Percentiles rank a stretch among this genome's conserved stretches.
Evolutionary conservation across 2,888 invertebrate genomes (phyloP).

Genomic region (Crematogaster levior): DNA sequence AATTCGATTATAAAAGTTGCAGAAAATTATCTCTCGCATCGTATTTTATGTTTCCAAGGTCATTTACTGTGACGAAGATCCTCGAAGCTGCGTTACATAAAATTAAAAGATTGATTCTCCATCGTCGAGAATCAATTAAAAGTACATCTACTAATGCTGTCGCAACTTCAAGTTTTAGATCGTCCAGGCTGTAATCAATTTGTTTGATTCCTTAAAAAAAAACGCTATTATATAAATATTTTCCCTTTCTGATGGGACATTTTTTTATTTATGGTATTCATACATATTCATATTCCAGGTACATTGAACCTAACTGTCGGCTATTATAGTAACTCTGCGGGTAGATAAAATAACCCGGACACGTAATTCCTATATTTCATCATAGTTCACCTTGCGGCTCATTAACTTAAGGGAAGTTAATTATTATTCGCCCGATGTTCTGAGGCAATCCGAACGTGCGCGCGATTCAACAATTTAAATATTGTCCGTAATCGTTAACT

Average conservation of each 20-base stretch:
- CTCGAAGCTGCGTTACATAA: not conserved
- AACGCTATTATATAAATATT: not conserved
- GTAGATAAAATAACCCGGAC: conserved; percentile 68
- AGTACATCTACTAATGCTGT: not conserved
- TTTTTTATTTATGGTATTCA: conserved; percentile 21
- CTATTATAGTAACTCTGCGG: conserved; percentile 71
- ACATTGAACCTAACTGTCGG: conserved; percentile 82
- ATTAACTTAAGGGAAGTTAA: conserved; percentile 59
- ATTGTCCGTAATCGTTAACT: conserved; percentile 5
- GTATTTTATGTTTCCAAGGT: conserved; percentile 1
- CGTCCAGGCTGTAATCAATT: not conserved
- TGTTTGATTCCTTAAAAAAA: not conserved
- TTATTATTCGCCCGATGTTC: conserved; percentile 30
- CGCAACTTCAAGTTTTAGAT: not conserved
- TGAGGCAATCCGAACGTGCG: not conserved
- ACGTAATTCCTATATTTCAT: conserved; percentile 45
- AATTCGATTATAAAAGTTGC: not conserved
- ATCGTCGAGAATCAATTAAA: not conserved
- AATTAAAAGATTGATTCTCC: not conserved
- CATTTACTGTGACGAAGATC: not conserved
- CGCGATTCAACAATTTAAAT: conserved; percentile 1
- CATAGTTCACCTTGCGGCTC: conserved; percentile 14
- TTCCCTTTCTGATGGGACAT: not conserved
- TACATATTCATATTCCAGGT: conserved; percentile 67
- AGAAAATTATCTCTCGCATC: not conserved